Percentiles rank a stretch among this genome's conserved stretches.
Conservation (phyloP, 2,113 vertebrate species). For the Neomonachus schauinslandi region DNA sequence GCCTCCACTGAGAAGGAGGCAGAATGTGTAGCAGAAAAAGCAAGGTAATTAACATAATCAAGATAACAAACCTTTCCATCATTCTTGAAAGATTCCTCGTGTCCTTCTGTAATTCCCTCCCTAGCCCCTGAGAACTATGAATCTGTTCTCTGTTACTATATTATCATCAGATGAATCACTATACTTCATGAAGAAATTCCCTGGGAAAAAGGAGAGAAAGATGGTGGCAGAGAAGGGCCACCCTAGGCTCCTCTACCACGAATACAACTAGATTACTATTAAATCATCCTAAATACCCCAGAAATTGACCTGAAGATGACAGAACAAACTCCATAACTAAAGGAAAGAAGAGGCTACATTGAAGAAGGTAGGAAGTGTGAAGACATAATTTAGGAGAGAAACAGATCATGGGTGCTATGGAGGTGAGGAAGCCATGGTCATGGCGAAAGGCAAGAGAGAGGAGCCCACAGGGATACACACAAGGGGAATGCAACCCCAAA, state of each 20-base stretch:
- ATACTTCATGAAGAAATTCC: neutral
- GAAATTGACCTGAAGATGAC: neutral
- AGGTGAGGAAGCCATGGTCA: neutral
- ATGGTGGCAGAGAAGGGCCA: neutral
- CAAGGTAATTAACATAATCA: neutral
- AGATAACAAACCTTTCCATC: neutral
- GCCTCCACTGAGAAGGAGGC: neutral
- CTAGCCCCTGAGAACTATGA: neutral
- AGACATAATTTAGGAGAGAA: neutral
- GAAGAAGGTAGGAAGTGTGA: neutral
- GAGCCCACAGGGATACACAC: neutral
- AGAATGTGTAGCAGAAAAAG: neutral
- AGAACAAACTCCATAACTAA: neutral
- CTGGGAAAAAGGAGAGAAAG: neutral
- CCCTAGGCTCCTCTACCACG: neutral
- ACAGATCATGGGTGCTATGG: neutral
- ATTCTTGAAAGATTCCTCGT: neutral
- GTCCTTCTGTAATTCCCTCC: neutral
- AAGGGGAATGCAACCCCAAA: neutral
- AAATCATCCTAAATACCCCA: neutral
- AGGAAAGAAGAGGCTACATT: neutral
- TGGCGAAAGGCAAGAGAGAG: neutral
- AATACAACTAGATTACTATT: neutral
- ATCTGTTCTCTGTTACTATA: neutral
- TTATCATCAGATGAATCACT: neutral